Evolutionary conservation across 2,797 vertebrate genomes (phyloP).

Genomic region (Etheostoma perlongum): DNA sequence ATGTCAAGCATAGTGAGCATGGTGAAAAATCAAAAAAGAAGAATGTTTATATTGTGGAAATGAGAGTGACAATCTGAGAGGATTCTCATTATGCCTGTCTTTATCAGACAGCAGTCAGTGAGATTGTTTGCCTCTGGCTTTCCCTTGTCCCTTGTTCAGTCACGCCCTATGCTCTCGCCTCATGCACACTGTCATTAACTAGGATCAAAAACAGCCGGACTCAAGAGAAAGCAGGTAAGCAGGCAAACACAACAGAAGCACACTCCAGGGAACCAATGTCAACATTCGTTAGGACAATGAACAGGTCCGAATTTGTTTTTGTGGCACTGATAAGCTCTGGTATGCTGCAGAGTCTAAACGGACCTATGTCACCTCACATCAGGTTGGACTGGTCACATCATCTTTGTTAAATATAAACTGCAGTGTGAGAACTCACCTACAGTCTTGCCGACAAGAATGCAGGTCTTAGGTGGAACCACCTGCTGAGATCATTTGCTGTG

Average conservation of each 20-base stretch:
- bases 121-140: conserved; percentile 66
- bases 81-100: conserved; percentile 71
- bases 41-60: conserved; percentile 79
- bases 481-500: conserved; percentile 29
- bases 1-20: conserved; percentile 72
- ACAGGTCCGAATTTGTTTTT: conserved; percentile 21
- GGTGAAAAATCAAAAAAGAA: conserved; percentile 72
- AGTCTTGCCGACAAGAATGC: conserved; percentile 7
- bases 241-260: conserved; percentile 52
- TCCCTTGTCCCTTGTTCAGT: conserved; percentile 64
- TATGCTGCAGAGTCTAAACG: conserved; percentile 6
- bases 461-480: conserved; percentile 31
- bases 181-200: conserved; percentile 66
- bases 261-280: conserved; percentile 35
- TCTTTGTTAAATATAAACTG: conserved; percentile 22
- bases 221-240: conserved; percentile 55
- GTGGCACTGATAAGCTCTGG: conserved; percentile 19
- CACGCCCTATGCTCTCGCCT: conserved; percentile 48
- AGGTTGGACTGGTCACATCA: conserved; percentile 3
- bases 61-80: conserved; percentile 76
- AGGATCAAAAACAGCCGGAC: conserved; percentile 50
- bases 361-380: neutral
- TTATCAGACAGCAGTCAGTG: conserved; percentile 72
- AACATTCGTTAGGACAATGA: conserved; percentile 53
- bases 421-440: conserved; percentile 4